Evolutionary conservation across 2,888 invertebrate species (phyloP).

Genomic region (Trilocha varians): DNA sequence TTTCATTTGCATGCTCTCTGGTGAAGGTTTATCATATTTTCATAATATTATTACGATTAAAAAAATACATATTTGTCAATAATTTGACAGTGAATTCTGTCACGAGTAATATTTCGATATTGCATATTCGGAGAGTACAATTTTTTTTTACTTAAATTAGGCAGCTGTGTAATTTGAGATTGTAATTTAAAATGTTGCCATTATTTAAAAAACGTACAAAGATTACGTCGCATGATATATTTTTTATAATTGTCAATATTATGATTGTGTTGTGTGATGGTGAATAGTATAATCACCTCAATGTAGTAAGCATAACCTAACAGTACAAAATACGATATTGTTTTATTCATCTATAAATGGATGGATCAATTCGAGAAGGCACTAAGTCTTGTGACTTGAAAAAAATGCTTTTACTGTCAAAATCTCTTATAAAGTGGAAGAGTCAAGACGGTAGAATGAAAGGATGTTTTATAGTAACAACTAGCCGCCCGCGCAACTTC

Average conservation of each 20-base stretch:
- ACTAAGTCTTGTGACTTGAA: too few species aligned
- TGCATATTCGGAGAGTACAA: constrained; percentile 26
- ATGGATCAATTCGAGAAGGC: too few species aligned
- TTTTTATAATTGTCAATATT: not conserved
- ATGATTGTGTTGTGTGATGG: not conserved
- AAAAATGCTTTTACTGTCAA: too few species aligned
- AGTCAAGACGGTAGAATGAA: too few species aligned
- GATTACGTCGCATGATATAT: not conserved
- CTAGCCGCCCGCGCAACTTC: too few species aligned
- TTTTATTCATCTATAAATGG: constrained; percentile 53
- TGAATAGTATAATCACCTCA: not conserved
- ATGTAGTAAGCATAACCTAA: constrained; percentile 42
- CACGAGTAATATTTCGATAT: constrained; percentile 11
- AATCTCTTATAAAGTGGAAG: too few species aligned
- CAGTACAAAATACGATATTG: constrained; percentile 69
- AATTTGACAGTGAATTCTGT: not conserved
- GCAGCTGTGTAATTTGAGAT: constrained; percentile 22
- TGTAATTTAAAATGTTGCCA: constrained; percentile 28
- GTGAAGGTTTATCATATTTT: constrained; percentile 5
- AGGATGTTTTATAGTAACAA: too few species aligned
- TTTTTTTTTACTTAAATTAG: constrained; percentile 16
- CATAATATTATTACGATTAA: constrained; percentile 2
- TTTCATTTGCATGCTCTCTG: constrained; percentile 4
- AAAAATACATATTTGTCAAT: constrained; percentile 2
- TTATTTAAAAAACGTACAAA: constrained; percentile 31